Conservation (phyloP, 2,797 vertebrate species). For the Sylvia borin region DNA sequence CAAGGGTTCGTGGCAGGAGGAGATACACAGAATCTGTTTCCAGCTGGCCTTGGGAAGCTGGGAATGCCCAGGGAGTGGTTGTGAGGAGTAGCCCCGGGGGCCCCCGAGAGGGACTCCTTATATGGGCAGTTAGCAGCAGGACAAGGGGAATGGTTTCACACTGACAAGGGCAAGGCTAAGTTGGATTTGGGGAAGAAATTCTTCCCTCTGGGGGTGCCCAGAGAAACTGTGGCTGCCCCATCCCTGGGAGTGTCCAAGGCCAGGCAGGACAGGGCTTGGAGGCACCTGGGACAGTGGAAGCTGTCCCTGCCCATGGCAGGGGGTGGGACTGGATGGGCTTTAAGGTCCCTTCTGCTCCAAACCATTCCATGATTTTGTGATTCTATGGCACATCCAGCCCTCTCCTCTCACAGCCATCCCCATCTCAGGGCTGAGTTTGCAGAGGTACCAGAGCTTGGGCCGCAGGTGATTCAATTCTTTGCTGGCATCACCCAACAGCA, state of each 20-base stretch:
- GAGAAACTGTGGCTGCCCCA: neutral
- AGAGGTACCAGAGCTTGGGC: neutral
- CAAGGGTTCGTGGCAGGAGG: neutral
- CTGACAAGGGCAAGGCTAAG: neutral
- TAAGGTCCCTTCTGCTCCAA: neutral
- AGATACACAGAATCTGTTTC: neutral
- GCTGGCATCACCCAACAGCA: fast-evolving
- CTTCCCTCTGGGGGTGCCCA: fast-evolving
- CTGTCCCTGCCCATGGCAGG: neutral
- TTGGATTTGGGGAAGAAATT: neutral
- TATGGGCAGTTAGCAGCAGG: neutral
- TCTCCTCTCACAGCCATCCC: neutral
- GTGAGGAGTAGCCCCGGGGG: fast-evolving
- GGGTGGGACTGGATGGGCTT: fast-evolving
- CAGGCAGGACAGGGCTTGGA: fast-evolving
- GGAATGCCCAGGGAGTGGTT: neutral
- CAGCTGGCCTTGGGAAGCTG: neutral
- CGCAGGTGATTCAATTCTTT: neutral
- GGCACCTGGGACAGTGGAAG: fast-evolving
- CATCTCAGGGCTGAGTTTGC: neutral
- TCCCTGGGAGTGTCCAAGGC: neutral
- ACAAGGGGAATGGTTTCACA: neutral
- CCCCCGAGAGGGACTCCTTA: neutral
- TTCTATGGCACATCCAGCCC: neutral
- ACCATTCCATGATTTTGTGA: neutral